Evolutionary conservation across 2,113 vertebrate species (phyloP).

Genomic region (Phoxinus phoxinus): DNA sequence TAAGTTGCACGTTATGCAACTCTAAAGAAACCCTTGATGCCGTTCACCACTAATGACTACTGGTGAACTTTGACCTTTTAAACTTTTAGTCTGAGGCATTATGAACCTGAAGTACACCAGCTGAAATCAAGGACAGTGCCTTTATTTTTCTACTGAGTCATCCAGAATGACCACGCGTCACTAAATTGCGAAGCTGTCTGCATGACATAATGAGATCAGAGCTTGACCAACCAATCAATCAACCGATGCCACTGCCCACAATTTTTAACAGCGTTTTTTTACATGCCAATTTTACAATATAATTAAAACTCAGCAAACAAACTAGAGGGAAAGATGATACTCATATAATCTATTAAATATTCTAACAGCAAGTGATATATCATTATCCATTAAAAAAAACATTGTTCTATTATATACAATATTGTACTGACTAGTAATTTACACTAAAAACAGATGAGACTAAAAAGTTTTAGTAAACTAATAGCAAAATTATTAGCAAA

Average conservation of each 20-base stretch:
- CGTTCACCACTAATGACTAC: conserved; percentile 59
- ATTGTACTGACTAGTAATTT: neutral
- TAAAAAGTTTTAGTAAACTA: neutral
- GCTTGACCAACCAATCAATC: conserved; percentile 38
- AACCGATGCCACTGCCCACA: conserved; percentile 31
- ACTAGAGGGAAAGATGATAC: neutral
- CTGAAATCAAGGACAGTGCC: conserved; percentile 84
- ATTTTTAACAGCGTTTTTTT: neutral
- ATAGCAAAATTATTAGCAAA: neutral
- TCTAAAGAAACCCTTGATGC: conserved; percentile 74
- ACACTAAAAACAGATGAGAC: neutral
- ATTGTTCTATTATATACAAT: neutral
- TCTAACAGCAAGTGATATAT: neutral
- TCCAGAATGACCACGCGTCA: conserved; percentile 65
- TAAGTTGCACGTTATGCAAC: conserved; percentile 75
- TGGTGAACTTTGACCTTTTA: conserved; percentile 55
- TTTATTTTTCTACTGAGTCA: conserved; percentile 74
- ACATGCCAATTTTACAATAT: neutral
- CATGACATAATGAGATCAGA: conserved; percentile 31
- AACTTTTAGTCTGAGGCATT: conserved; percentile 77
- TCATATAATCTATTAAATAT: neutral
- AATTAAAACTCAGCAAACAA: neutral
- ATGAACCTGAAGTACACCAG: conserved; percentile 85
- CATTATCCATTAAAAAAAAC: neutral
- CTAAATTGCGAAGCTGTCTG: conserved; percentile 60